phyloP scores from a whole-genome alignment of 2,113 vertebrate genomes.

The Hiodon alosoides region DNA sequence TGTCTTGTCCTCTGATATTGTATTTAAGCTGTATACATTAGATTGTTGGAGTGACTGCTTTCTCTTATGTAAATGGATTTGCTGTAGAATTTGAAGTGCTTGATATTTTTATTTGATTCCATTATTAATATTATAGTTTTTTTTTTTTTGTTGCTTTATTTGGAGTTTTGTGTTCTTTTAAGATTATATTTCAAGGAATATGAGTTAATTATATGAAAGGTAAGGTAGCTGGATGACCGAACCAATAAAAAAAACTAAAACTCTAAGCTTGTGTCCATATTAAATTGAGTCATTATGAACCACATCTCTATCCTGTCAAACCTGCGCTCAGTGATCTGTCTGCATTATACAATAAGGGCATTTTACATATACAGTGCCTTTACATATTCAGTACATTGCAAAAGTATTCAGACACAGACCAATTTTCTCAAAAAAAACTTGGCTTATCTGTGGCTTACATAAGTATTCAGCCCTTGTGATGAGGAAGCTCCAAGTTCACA shows the following conservation, averaged over 20 bases:
- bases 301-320: too few species aligned
- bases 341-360: too few species aligned
- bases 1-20: slow-evolving; percentile 70
- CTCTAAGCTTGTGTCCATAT: neutral
- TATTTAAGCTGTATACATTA: slow-evolving; percentile 64
- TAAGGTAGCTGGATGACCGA: slow-evolving; percentile 49
- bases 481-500: too few species aligned
- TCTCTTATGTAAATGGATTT: slow-evolving; percentile 46
- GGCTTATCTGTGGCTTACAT: too few species aligned
- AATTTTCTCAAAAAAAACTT: too few species aligned
- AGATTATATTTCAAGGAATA: slow-evolving; percentile 26
- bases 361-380: too few species aligned
- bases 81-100: slow-evolving; percentile 37
- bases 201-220: slow-evolving; percentile 47
- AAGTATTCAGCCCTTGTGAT: too few species aligned
- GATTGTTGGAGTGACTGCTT: slow-evolving; percentile 53
- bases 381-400: too few species aligned
- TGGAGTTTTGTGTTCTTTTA: slow-evolving; percentile 18
- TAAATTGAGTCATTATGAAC: too few species aligned
- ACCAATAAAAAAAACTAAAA: slow-evolving; percentile 41
- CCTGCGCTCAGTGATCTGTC: too few species aligned
- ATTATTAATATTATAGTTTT: slow-evolving; percentile 4
- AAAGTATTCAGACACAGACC: too few species aligned
- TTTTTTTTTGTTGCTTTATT: slow-evolving; percentile 16
- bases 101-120: slow-evolving; percentile 40